Base-by-base conservation (phyloP, 2,113 vertebrate genomes). In the Ancistrus triradiatus region DNA sequence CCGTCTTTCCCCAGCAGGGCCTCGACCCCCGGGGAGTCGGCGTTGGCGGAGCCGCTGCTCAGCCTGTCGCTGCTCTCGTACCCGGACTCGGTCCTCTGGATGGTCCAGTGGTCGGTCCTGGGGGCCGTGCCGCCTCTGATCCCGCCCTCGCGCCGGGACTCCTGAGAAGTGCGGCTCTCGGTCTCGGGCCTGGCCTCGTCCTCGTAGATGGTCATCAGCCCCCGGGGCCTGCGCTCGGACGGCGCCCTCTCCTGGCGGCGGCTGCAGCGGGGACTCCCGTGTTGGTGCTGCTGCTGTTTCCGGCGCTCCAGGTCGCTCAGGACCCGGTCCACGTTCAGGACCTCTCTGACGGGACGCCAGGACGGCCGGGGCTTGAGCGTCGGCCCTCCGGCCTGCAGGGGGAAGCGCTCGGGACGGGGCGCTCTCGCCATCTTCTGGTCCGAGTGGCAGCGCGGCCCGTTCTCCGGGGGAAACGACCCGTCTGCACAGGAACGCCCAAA, bases 181-280 rank as follows among this genome's bases (percentile, higher is more conserved):
- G 75, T 86, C 75, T 95, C 94, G 14, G 88, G 92, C 64, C 92
- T 90, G 7, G 86, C 83, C 78, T 97, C 96, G 19, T 98, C 94
- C 83, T 98, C 96, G 40, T 96, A 97, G 31, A 98, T 98, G 1
- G 96, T 98, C 93, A 94, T 93, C 63, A 98, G 79, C 55, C 88
- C 83, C 77, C 92, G 92, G 38, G 88, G 92, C 69, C 88, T 88
- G 1, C 84, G 83, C 38, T 82, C 90, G 62, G 52, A 82, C 80
- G 7, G 85, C n/a, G 35, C 85, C 87, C 76, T 73, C 59, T 85
- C 83, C 2, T 65, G 69, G 27, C 74, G 72, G n/a, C 85, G 91
- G 14, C 58, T 71, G 64, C 83, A 88, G 28, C 86, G 86, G 0
- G 92, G 92, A 72, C 90, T 93, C 17, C 83, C 79, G 7, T 24